phyloP scores from a whole-genome alignment of 1,140 invertebrate species.

The Habropoda laboriosa region DNA sequence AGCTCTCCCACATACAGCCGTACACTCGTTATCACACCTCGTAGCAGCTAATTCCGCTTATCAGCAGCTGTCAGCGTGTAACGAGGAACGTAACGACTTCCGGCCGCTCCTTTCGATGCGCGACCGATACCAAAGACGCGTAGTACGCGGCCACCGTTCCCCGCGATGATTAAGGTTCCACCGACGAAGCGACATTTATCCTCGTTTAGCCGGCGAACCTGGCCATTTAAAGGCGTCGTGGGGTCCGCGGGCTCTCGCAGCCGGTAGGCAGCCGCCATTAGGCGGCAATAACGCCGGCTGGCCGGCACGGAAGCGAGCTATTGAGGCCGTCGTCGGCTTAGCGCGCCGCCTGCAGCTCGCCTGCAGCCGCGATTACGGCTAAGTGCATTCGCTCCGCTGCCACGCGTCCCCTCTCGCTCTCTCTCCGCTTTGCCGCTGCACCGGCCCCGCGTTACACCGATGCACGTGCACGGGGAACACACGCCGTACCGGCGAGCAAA shows the following conservation, averaged over 20 bases:
- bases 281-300: conserved; percentile 58
- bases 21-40: neutral
- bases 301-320: conserved; percentile 66
- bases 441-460: conserved; percentile 21
- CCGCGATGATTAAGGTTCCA: conserved; percentile 15
- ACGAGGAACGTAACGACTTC: neutral
- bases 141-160: neutral
- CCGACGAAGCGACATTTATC: conserved; percentile 26
- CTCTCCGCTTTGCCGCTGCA: neutral
- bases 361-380: conserved; percentile 64
- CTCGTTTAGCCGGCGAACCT: conserved; percentile 36
- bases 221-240: conserved; percentile 32
- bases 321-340: conserved; percentile 69
- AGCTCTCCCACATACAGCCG: too few relatives aligned
- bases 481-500: neutral
- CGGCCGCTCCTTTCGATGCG: neutral
- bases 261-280: conserved; percentile 60
- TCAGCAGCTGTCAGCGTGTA: neutral
- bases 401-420: neutral
- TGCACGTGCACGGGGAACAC: conserved; percentile 30
- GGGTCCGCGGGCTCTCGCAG: conserved; percentile 17
- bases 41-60: neutral
- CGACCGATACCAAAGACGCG: neutral
- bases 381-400: conserved; percentile 64
- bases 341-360: conserved; percentile 57